These are phyloP conservation scores for Psettodes erumei DNA, from an alignment of 2,113 vertebrate genomes.

Conservation along the genomic window DNA sequence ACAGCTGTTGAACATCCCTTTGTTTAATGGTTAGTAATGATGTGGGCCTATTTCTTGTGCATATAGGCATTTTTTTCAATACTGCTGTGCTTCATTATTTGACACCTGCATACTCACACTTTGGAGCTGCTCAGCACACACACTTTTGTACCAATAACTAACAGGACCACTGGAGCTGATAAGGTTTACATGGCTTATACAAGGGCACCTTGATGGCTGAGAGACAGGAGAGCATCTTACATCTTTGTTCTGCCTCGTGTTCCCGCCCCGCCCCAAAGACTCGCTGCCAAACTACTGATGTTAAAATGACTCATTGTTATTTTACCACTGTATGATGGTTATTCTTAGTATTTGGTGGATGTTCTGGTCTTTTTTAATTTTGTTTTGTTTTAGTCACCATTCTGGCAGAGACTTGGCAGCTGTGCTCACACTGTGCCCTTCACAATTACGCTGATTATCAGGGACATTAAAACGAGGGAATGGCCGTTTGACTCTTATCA, in stretches of 20 bases:
- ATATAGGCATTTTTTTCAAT: not conserved
- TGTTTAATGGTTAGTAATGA: slow-evolving; percentile 7
- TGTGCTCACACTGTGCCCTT: slow-evolving; percentile 46
- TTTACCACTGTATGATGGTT: not conserved
- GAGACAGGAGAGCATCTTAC: not conserved
- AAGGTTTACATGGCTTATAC: slow-evolving; percentile 22
- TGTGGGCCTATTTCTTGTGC: slow-evolving; percentile 7
- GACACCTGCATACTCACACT: slow-evolving; percentile 16
- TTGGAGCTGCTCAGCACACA: slow-evolving; percentile 6
- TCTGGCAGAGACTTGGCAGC: slow-evolving; percentile 48
- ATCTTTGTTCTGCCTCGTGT: not conserved
- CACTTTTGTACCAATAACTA: slow-evolving; percentile 19
- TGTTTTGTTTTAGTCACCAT: slow-evolving; percentile 27
- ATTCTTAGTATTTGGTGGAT: slow-evolving; percentile 22
- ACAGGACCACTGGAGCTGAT: slow-evolving; percentile 11
- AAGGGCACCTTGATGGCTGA: slow-evolving; percentile 59
- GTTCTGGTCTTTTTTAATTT: slow-evolving; percentile 1
- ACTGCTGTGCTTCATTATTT: not conserved
- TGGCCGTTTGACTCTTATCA: slow-evolving; percentile 53
- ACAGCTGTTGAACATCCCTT: not conserved
- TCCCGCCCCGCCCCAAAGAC: slow-evolving; percentile 7
- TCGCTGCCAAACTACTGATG: not conserved
- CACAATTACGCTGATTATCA: slow-evolving; percentile 61
- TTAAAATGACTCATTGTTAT: slow-evolving; percentile 6
- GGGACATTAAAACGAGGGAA: slow-evolving; percentile 65